These are phyloP conservation scores for Myodes glareolus DNA, from an alignment of 2,113 vertebrate species.

Conservation along the genomic window DNA sequence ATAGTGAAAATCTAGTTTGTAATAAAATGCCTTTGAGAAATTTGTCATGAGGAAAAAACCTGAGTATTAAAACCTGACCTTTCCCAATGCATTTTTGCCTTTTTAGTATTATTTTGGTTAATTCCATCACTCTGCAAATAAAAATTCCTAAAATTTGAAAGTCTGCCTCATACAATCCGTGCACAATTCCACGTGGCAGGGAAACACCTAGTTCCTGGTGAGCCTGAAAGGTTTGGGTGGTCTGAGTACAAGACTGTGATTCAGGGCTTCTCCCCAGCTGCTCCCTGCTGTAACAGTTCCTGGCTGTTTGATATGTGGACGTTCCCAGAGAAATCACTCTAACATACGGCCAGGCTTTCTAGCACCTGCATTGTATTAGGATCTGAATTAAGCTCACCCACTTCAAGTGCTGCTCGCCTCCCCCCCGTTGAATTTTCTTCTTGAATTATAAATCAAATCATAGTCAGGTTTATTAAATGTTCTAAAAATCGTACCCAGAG, in stretches of 20 bases:
- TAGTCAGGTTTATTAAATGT: not conserved
- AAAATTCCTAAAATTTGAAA: slow-evolving; percentile 72
- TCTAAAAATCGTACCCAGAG: slow-evolving; percentile 60
- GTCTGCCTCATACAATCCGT: not conserved
- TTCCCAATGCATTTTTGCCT: slow-evolving; percentile 72
- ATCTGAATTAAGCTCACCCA: slow-evolving; percentile 5
- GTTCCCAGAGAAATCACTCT: slow-evolving; percentile 30
- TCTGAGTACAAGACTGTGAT: slow-evolving; percentile 25
- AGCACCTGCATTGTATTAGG: not conserved
- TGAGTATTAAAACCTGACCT: slow-evolving; percentile 75
- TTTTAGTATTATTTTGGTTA: slow-evolving; percentile 73
- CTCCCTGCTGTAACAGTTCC: slow-evolving; percentile 83
- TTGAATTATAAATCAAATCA: slow-evolving; percentile 13
- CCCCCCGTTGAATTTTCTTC: not conserved
- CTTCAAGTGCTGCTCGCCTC: too few species aligned
- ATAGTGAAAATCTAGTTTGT: slow-evolving; percentile 79
- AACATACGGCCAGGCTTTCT: not conserved
- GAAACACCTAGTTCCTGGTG: not conserved
- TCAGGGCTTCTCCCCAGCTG: slow-evolving; percentile 61
- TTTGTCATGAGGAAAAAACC: slow-evolving; percentile 77
- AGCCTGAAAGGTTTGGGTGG: not conserved
- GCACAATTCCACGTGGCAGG: not conserved
- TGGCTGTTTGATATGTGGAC: slow-evolving; percentile 76
- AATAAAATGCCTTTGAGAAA: slow-evolving; percentile 79
- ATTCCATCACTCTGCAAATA: slow-evolving; percentile 79